Percentiles rank a stretch among this genome's conserved stretches.
Evolutionary conservation across 2,888 invertebrate genomes (phyloP).

Genomic region (Amaurobius ferox): DNA sequence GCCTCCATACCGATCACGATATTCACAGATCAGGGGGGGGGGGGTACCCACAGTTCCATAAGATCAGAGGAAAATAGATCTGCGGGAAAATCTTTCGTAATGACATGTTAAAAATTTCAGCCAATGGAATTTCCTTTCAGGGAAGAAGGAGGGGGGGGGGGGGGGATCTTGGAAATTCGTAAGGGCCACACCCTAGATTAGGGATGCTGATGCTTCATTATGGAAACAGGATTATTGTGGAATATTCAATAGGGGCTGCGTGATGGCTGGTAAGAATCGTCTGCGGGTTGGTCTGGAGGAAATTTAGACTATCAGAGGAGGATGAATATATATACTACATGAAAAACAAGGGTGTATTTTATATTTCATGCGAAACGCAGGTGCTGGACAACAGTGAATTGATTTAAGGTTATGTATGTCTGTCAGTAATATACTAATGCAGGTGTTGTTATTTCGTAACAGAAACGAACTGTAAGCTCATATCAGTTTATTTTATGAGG

Average conservation of each 20-base stretch:
- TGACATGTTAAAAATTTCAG: slow-evolving; percentile 67
- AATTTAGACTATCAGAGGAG: too few species aligned
- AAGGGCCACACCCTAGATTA: slow-evolving; percentile 65
- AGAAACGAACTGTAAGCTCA: too few species aligned
- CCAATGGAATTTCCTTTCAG: slow-evolving; percentile 19
- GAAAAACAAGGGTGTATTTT: too few species aligned
- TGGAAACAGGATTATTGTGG: slow-evolving; percentile 34
- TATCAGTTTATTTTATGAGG: too few species aligned
- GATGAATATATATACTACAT: too few species aligned
- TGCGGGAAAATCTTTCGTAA: slow-evolving; percentile 29
- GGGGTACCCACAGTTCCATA: not conserved
- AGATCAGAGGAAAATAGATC: not conserved
- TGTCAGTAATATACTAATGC: too few species aligned
- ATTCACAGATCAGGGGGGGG: not conserved
- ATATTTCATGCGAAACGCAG: too few species aligned
- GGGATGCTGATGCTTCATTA: slow-evolving; percentile 45
- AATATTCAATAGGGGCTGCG: slow-evolving; percentile 38
- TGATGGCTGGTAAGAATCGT: not conserved
- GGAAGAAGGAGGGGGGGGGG: not conserved
- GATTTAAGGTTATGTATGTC: too few species aligned
- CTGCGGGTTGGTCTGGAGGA: too few species aligned
- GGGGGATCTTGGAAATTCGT: slow-evolving; percentile 13
- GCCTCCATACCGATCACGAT: not conserved
- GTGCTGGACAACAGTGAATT: too few species aligned
- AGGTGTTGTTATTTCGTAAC: too few species aligned